Conservation (phyloP, 2,113 vertebrate species). For the Aspidoscelis tigris region DNA sequence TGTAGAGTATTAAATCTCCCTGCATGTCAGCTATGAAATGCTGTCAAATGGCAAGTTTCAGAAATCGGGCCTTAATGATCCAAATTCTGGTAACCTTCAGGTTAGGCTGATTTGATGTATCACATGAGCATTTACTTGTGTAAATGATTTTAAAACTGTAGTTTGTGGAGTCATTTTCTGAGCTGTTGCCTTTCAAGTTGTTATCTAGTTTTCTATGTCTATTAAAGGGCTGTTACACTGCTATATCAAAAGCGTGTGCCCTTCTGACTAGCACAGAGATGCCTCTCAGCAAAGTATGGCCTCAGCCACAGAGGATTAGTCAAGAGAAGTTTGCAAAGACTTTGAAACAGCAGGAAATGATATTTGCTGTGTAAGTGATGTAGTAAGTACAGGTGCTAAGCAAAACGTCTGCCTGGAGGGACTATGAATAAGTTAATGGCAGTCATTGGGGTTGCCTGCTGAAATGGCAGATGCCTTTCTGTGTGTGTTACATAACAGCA, state of each 20-base stretch:
- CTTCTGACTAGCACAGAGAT: background rate
- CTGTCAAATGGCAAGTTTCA: too few relatives aligned
- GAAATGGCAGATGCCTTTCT: background rate
- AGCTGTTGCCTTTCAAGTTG: background rate
- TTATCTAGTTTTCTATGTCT: background rate
- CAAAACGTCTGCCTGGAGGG: background rate
- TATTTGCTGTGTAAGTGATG: slow-evolving; percentile 1
- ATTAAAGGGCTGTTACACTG: background rate
- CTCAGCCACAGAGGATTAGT: background rate
- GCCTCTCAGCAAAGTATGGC: background rate
- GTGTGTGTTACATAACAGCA: background rate
- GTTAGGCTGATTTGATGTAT: too few relatives aligned
- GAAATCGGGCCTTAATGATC: too few relatives aligned
- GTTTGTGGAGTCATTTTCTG: background rate
- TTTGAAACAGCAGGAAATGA: background rate
- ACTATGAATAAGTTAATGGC: slow-evolving; percentile 13
- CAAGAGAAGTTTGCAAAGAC: background rate
- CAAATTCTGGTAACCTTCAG: too few relatives aligned
- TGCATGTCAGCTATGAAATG: too few relatives aligned
- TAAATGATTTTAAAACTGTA: too few relatives aligned
- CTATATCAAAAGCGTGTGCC: background rate
- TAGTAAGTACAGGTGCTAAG: background rate
- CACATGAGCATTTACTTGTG: too few relatives aligned
- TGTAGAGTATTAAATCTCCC: too few relatives aligned
- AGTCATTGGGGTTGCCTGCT: background rate